Conservation (phyloP, 2,888 invertebrate genomes). For the Sesia bembeciformis region DNA sequence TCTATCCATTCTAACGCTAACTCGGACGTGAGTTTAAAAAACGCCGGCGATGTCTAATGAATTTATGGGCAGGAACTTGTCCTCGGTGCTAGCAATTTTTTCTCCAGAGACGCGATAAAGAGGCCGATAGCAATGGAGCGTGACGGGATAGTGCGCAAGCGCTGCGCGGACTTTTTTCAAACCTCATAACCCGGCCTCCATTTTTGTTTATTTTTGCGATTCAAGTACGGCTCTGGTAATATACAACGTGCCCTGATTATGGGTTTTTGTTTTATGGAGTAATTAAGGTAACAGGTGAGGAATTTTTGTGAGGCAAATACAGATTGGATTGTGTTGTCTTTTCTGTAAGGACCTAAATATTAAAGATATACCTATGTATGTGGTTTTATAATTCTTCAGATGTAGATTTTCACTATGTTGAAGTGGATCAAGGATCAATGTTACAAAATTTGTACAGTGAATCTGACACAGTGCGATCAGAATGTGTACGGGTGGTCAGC, state of each 20-base stretch:
- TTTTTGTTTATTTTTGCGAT: background rate
- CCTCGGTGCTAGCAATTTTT: conserved; percentile 46
- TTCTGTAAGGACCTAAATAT: background rate
- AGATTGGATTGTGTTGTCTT: background rate
- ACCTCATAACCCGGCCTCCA: background rate
- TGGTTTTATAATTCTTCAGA: no score
- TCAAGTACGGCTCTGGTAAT: background rate
- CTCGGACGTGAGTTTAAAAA: conserved; percentile 60
- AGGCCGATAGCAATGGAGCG: conserved; percentile 47
- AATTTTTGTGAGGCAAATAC: background rate
- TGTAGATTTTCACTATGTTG: no score
- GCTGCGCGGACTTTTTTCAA: background rate
- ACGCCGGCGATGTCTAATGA: conserved; percentile 65
- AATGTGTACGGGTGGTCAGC: no score
- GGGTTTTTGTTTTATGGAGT: conserved; percentile 7
- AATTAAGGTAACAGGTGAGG: conserved; percentile 19
- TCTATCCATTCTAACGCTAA: conserved; percentile 28
- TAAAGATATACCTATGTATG: no score
- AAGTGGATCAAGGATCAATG: no score
- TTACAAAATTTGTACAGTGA: no score
- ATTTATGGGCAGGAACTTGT: conserved; percentile 73
- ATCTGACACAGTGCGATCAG: no score
- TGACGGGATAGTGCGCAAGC: conserved; percentile 37
- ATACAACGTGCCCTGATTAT: conserved; percentile 2
- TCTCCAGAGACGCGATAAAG: conserved; percentile 56